Evolutionary conservation across 2,113 vertebrate species (phyloP).

Genomic region (Rostratula benghalensis): DNA sequence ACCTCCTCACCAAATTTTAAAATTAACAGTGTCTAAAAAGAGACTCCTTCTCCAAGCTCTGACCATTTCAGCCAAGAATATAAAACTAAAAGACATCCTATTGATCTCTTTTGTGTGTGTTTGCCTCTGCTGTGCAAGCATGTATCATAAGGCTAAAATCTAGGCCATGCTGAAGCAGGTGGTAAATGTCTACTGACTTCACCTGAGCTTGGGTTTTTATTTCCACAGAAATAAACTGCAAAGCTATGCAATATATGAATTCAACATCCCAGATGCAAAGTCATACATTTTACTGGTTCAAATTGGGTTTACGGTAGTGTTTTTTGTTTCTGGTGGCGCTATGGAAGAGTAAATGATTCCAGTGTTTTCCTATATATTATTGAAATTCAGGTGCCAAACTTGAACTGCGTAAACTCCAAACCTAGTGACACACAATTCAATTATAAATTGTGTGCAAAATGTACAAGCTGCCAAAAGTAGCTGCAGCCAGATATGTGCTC

Average conservation of each 20-base stretch:
- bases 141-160: neutral
- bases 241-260: neutral
- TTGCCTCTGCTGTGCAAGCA: neutral
- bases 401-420: neutral
- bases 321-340: neutral
- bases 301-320: neutral
- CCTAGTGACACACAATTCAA: neutral
- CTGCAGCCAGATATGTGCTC: neutral
- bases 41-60: neutral
- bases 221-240: neutral
- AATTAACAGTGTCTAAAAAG: neutral
- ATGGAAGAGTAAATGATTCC: neutral
- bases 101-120: neutral
- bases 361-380: neutral
- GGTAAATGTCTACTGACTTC: neutral
- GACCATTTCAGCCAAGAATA: neutral
- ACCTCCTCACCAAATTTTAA: neutral
- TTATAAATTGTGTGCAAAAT: neutral
- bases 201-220: neutral
- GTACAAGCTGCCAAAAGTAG: neutral
- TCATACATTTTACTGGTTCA: neutral
- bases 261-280: neutral
- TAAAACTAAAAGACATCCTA: neutral
- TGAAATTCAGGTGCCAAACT: slow-evolving; percentile 6
- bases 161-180: neutral